A percentile compares a stretch with the other conserved stretches of the same genome.
Evolutionary conservation across 2,113 vertebrate genomes (phyloP).

Genomic region (Uria aalge): DNA sequence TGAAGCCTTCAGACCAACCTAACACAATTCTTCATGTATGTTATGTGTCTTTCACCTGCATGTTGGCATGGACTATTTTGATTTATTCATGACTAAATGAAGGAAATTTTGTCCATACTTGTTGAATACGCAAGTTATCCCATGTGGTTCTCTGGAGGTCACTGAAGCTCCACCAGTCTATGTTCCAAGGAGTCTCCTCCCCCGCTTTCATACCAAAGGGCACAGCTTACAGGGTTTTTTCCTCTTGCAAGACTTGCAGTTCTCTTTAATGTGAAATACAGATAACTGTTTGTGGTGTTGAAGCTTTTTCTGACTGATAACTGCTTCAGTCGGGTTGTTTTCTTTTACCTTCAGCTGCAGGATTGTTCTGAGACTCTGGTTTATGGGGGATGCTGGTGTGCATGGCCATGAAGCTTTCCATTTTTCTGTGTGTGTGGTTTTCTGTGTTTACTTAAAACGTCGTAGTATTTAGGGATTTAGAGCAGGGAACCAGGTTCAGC

Average conservation of each 20-base stretch:
- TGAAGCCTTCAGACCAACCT: constrained; percentile 69
- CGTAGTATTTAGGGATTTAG: not conserved
- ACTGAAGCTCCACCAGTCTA: constrained; percentile 10
- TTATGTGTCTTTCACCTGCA: constrained; percentile 60
- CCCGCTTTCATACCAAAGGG: not conserved
- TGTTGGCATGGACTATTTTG: constrained; percentile 53
- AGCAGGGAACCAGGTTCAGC: not conserved
- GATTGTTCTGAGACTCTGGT: not conserved
- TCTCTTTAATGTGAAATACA: not conserved
- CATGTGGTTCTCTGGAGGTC: not conserved
- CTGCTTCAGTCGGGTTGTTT: not conserved
- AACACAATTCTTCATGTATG: constrained; percentile 68
- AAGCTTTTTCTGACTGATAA: not conserved
- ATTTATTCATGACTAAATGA: constrained; percentile 29
- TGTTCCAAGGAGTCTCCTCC: not conserved
- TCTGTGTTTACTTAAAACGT: not conserved
- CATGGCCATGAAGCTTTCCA: not conserved
- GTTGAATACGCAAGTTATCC: not conserved
- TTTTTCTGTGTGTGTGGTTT: not conserved
- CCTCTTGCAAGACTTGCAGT: not conserved
- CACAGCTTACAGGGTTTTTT: not conserved
- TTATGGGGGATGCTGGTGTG: not conserved
- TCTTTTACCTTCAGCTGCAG: not conserved
- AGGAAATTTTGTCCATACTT: constrained; percentile 42
- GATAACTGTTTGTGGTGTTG: not conserved